These are phyloP conservation scores for Panthera tigris DNA, from an alignment of 2,113 vertebrate species.

Conservation along the genomic window DNA sequence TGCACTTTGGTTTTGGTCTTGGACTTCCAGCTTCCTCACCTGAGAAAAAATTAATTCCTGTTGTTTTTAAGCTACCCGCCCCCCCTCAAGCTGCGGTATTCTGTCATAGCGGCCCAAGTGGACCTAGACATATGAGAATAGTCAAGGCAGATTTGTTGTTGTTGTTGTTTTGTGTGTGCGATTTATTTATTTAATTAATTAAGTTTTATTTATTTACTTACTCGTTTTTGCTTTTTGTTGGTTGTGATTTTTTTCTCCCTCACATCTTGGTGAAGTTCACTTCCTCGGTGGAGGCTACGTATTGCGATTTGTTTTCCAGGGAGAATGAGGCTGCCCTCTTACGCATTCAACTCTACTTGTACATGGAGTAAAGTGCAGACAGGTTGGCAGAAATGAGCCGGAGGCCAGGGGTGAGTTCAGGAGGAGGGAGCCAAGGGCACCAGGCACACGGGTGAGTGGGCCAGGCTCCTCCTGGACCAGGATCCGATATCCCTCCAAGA, in stretches of 20 bases:
- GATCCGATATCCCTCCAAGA: not conserved
- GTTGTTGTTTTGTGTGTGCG: too few species aligned
- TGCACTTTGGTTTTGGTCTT: too few species aligned
- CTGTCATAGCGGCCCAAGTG: too few species aligned
- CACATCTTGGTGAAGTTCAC: not conserved
- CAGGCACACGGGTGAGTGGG: accelerated
- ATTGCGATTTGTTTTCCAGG: too few species aligned
- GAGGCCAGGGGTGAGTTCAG: not conserved
- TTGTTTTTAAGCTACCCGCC: not conserved
- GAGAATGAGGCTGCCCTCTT: too few species aligned
- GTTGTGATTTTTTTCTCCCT: not conserved
- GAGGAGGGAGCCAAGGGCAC: accelerated
- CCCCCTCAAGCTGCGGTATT: not conserved
- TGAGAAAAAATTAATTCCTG: not conserved
- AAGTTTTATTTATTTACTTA: too few species aligned
- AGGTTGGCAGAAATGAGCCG: accelerated
- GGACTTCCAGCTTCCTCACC: not conserved
- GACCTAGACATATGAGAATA: not conserved
- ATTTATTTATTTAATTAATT: too few species aligned
- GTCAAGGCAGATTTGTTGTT: accelerated
- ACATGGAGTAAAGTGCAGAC: accelerated
- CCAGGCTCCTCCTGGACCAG: accelerated
- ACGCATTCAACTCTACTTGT: too few species aligned
- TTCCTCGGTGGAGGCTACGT: accelerated
- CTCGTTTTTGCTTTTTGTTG: not conserved